Conservation (phyloP, 2,797 vertebrate species). For the Pyrocephalus nanus region DNA sequence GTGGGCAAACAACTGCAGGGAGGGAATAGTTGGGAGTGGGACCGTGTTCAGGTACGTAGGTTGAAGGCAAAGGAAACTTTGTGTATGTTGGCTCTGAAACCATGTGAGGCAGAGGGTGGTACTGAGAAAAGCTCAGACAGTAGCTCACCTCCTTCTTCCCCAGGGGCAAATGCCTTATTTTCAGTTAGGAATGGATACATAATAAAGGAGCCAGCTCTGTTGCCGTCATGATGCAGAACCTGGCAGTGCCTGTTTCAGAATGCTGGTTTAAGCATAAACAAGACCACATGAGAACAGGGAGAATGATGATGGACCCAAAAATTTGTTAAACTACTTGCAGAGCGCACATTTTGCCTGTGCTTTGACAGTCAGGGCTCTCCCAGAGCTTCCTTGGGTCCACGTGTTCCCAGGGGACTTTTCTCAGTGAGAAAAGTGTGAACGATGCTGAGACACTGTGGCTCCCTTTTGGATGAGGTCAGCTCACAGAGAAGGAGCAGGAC, state of each 20-base stretch:
- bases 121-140: conserved; percentile 53
- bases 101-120: conserved; percentile 61
- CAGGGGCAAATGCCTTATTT: conserved; percentile 49
- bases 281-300: conserved; percentile 38
- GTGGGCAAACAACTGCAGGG: conserved; percentile 23
- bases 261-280: conserved; percentile 62
- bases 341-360: neutral
- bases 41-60: conserved; percentile 44
- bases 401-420: neutral
- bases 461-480: neutral
- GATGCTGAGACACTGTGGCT: neutral
- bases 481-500: neutral
- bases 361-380: neutral
- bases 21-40: conserved; percentile 33
- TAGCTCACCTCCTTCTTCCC: conserved; percentile 63
- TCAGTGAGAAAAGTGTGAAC: neutral
- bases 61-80: conserved; percentile 57
- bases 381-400: neutral
- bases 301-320: conserved; percentile 36
- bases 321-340: neutral
- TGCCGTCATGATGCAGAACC: conserved; percentile 48
- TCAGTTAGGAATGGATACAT: conserved; percentile 59
- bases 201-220: conserved; percentile 49
- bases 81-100: conserved; percentile 60
- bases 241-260: conserved; percentile 54